Base-by-base conservation (phyloP, 2,888 invertebrate genomes). In the Polia nebulosa region DNA sequence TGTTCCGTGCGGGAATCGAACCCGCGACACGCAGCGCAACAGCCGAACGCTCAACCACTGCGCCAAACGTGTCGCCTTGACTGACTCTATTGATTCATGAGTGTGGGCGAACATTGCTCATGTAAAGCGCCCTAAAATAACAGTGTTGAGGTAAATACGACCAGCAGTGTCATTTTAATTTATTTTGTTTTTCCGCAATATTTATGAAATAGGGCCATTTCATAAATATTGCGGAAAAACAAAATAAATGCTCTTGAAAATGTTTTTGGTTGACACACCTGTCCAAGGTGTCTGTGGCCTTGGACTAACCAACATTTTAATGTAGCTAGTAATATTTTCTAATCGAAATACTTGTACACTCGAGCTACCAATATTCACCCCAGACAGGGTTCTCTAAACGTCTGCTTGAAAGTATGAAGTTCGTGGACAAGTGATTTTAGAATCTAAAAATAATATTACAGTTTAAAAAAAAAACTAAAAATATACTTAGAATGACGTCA, bases 191-290 rank as follows among this genome's bases (percentile, higher is more conserved):
- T n/a, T n/a, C n/a, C n/a, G n/a, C n/a, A n/a, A n/a, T n/a, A n/a
- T n/a, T n/a, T n/a, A n/a, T n/a, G n/a, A n/a, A n/a, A n/a, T n/a
- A n/a, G 68, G 57, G 47, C 47, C 15, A 20, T 66, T 61, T 75
- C 45, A 80, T 53, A 68, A 69, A 77, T 47, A 52, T 64, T 20
- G 52, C 52, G 61, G 63, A 71, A 71, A 34, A 57, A 55, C 55
- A 45, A 65, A 44, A 47, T 70, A 17, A 25, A n/a, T 57, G 22
- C 13, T 70, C 57, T 29, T 58, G 34, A 60, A 70, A 36, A 4
- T 78, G 57, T 64, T 64, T 75, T 71, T 59, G 27, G 13, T 7
- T 32, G 3, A 17, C 4, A 39, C 45, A 67, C 67, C 52, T 72
- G 56, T 15, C 17, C 20, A 15, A 63, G 41, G 29, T 39, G 4